Conservation (phyloP, 2,797 vertebrate species). For the Petrocephalus schoutedeni region DNA sequence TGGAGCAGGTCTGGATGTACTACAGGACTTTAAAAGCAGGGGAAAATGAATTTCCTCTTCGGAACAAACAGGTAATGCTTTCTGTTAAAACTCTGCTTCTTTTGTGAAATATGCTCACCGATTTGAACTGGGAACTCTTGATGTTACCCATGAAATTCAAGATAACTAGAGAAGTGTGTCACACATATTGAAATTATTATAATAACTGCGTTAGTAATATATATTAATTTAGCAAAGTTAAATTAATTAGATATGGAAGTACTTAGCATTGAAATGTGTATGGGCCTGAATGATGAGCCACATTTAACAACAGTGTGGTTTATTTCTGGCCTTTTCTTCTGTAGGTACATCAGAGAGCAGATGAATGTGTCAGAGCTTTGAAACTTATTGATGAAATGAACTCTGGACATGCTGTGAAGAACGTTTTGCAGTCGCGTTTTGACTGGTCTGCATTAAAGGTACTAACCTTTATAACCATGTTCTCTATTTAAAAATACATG, state of each 20-base stretch:
- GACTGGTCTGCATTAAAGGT: slow-evolving; percentile 77
- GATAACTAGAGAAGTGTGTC: neutral
- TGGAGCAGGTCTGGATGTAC: slow-evolving; percentile 80
- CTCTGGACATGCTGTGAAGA: slow-evolving; percentile 64
- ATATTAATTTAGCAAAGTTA: too few species aligned
- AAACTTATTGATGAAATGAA: slow-evolving; percentile 73
- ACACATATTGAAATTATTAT: neutral
- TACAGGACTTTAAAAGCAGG: slow-evolving; percentile 62
- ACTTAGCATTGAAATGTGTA: too few species aligned
- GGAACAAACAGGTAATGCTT: slow-evolving; percentile 76
- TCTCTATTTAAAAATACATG: neutral
- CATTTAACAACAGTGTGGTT: neutral
- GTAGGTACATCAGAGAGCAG: slow-evolving; percentile 78
- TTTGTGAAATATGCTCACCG: neutral
- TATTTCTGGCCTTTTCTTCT: neutral
- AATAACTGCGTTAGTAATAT: too few species aligned
- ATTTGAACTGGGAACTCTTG: neutral
- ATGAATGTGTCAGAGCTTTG: slow-evolving; percentile 81
- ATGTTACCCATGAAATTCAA: neutral
- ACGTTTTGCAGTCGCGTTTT: slow-evolving; percentile 71
- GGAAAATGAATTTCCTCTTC: slow-evolving; percentile 65
- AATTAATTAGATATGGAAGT: too few species aligned
- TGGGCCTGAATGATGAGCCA: neutral
- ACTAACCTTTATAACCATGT: neutral
- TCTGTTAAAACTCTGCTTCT: neutral